Evolutionary conservation across 2,888 invertebrate genomes (phyloP), one percentile per base, ranked within the genome.

Genomic region (Cinara cedri): DNA sequence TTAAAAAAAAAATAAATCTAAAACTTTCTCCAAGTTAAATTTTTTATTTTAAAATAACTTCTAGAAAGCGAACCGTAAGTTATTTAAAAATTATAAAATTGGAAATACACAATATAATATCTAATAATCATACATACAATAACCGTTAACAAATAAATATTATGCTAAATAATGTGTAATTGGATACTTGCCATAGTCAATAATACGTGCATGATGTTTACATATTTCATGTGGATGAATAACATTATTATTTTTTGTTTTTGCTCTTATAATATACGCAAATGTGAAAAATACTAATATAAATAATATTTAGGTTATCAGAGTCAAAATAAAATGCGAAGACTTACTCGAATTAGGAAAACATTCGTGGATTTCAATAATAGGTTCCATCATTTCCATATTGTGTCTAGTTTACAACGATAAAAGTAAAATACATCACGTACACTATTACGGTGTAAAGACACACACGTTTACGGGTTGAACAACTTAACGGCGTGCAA

Each of bases 21-120:
- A 44, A 54, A 75, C 74, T 75, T 75, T 75, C 74, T 54, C 74
- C 54, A 54, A 63, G 72, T 74, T 42, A 34, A 74, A 75, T 54
- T 24, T 63, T 65, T 75, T 54, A 65, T 65, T 65, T 21, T 13
- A 44, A 54, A 65, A n/a, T n/a, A 44, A 24, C 54, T 51, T 63
- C 3, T 34, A 74, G 72, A 74, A 74, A 74, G 72, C 51, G 51
- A 74, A 54, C 11, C 11, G 11, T 63, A 62, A 62, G 55, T 21
- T 34, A 54, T 54, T n/a, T 42, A 54, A n/a, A 54, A 16, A 44
- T 44, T 63, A 24, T 24, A 54, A 75, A 74, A 74, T 63, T 51
- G 16, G 46, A 51, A 42, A n/a, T 46, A 65, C n/a, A 51, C 44
- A 13, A 19, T 74, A 62, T 24, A 21, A 21, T 62, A 54, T 10